phyloP scores from a whole-genome alignment of 1,140 invertebrate species.

The Sycophila sp. region DNA sequence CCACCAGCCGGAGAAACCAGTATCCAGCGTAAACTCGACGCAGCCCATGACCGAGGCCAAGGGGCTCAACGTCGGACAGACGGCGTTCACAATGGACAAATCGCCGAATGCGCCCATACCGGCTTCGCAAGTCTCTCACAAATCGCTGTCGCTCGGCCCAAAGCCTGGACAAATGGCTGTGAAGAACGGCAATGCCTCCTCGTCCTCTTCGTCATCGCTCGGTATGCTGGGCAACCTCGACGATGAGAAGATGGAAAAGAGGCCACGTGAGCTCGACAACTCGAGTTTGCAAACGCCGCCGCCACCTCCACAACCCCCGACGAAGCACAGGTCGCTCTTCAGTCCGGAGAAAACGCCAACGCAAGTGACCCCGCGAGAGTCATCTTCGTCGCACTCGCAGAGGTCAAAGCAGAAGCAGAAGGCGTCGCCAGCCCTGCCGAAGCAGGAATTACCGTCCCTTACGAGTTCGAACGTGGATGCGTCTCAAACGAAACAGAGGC shows the following conservation, averaged over 20 bases:
- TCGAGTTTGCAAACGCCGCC: conserved; percentile 41
- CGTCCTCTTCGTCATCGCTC: conserved; percentile 38
- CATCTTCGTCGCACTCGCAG: conserved; percentile 40
- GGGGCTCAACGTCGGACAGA: conserved; percentile 33
- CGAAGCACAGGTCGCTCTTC: conserved; percentile 62
- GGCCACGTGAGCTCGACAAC: conserved; percentile 36
- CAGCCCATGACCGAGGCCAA: conserved; percentile 12
- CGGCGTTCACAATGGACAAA: conserved; percentile 43
- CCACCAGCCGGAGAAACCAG: conserved; percentile 46
- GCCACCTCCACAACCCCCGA: conserved; percentile 32
- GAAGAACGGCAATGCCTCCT: conserved; percentile 56
- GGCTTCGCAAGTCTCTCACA: conserved; percentile 39
- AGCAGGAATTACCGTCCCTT: conserved; percentile 13
- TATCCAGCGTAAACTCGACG: conserved; percentile 23
- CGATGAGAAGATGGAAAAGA: conserved; percentile 50
- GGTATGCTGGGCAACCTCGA: conserved; percentile 45
- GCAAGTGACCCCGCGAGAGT: conserved; percentile 14
- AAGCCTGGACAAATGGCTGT: conserved; percentile 36
- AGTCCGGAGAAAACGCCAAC: conserved; percentile 66
- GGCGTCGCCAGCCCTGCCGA: conserved; percentile 47
- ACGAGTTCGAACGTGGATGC: not conserved
- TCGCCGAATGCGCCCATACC: conserved; percentile 41
- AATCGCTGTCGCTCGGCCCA: conserved; percentile 18
- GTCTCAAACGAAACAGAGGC: not conserved
- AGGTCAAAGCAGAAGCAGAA: conserved; percentile 55